phyloP scores from a whole-genome alignment of 1,140 invertebrate species.

The Anastrepha ludens region DNA sequence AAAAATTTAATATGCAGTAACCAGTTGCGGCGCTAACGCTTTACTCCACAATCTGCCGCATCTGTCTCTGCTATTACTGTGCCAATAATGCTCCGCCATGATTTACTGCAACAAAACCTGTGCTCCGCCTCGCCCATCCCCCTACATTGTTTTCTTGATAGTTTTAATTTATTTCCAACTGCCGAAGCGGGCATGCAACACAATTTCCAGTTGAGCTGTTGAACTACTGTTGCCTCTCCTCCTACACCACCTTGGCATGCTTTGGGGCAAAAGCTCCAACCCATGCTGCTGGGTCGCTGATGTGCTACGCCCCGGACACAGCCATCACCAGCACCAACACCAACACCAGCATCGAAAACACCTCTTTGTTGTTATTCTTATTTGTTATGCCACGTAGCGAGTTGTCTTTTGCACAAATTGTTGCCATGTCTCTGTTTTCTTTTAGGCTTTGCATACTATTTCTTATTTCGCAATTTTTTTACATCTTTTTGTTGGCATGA shows the following conservation, averaged over 20 bases:
- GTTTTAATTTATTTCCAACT: constrained; percentile 32
- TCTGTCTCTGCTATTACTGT: background rate
- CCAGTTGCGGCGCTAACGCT: too few relatives aligned
- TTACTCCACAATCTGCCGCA: background rate
- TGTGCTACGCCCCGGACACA: background rate
- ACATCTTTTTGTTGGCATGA: background rate
- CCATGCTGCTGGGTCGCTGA: background rate
- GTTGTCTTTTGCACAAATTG: constrained; percentile 47
- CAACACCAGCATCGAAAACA: background rate
- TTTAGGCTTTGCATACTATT: constrained; percentile 30
- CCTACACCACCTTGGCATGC: too few relatives aligned
- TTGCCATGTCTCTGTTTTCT: constrained; percentile 29
- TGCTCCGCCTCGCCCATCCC: background rate
- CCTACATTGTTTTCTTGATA: background rate
- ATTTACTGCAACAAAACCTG: background rate
- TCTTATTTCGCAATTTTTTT: background rate
- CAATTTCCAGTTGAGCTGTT: constrained; percentile 25
- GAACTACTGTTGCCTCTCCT: background rate
- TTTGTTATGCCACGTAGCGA: constrained; percentile 36
- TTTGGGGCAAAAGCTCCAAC: too few relatives aligned
- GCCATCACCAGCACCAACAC: background rate
- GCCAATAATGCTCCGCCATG: background rate
- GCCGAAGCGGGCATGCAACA: background rate
- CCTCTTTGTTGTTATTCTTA: background rate
- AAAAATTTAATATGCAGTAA: background rate